These are phyloP conservation scores for Alexandromys fortis DNA, from an alignment of 2,113 vertebrate species.

Conservation along the genomic window DNA sequence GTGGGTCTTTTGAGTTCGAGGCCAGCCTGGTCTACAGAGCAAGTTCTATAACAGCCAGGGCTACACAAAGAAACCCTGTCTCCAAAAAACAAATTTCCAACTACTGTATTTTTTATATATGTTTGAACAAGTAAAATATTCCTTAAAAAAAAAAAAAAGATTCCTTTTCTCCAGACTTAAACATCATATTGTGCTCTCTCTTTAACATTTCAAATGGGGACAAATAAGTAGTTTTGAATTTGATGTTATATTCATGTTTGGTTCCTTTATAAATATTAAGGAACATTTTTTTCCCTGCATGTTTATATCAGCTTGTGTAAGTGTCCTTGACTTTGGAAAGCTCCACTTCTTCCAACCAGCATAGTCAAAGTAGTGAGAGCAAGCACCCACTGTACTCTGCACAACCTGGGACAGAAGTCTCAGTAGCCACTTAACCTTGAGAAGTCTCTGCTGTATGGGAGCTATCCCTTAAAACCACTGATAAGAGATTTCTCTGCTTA, in stretches of 20 bases:
- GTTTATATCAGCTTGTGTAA: neutral
- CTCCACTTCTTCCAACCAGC: neutral
- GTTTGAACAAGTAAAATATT: neutral
- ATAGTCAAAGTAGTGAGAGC: neutral
- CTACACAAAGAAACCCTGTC: neutral
- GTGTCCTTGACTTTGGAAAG: conserved; percentile 11
- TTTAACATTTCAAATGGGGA: conserved; percentile 28
- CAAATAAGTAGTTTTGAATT: conserved; percentile 47
- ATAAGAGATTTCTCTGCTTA: neutral
- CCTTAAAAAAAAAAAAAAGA: too few species aligned
- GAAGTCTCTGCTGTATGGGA: neutral
- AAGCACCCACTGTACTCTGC: neutral
- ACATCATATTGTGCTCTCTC: neutral
- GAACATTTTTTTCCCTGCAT: neutral
- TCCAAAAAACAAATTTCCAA: neutral
- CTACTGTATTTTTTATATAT: neutral
- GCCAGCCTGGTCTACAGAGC: too few species aligned
- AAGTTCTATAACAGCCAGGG: neutral
- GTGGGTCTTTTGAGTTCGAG: neutral
- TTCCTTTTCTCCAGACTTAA: neutral
- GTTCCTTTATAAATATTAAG: neutral
- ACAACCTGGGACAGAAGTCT: neutral
- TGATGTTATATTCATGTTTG: neutral
- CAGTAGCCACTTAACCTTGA: neutral
- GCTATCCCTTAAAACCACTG: neutral